Evolutionary conservation across 2,888 invertebrate genomes (phyloP).

Genomic region (Synergus umbraculus): DNA sequence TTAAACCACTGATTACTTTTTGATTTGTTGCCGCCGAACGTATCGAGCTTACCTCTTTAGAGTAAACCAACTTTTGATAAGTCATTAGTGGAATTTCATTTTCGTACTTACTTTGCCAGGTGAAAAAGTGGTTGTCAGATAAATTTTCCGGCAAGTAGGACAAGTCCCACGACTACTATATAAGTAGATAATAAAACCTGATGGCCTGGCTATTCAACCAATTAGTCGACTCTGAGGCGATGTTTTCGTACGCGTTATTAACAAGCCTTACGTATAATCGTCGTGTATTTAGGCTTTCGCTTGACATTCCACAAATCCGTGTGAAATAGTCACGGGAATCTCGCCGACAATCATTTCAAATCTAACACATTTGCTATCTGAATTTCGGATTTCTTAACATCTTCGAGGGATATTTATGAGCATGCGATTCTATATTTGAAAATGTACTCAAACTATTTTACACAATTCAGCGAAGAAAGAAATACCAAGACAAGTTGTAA

Average conservation of each 20-base stretch:
- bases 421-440: background rate
- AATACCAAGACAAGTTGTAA: too few relatives aligned
- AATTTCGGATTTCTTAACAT: background rate
- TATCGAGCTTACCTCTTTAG: background rate
- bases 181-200: constrained; percentile 5
- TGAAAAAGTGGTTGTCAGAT: constrained; percentile 16
- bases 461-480: background rate
- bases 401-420: background rate
- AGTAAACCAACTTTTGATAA: background rate
- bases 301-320: constrained; percentile 4
- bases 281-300: background rate
- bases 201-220: constrained; percentile 3
- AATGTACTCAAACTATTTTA: background rate
- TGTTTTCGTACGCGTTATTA: constrained; percentile 22
- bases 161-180: constrained; percentile 8
- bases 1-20: constrained; percentile 17
- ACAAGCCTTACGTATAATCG: background rate
- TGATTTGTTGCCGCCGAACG: constrained; percentile 27
- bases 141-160: constrained; percentile 28
- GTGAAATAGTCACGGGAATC: constrained; percentile 1
- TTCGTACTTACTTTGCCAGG: background rate
- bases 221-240: constrained; percentile 19
- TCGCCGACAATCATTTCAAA: background rate
- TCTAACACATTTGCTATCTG: background rate
- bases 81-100: constrained; percentile 23